phyloP scores from a whole-genome alignment of 2,888 invertebrate genomes.

The Glyphotaelius pellucidus region DNA sequence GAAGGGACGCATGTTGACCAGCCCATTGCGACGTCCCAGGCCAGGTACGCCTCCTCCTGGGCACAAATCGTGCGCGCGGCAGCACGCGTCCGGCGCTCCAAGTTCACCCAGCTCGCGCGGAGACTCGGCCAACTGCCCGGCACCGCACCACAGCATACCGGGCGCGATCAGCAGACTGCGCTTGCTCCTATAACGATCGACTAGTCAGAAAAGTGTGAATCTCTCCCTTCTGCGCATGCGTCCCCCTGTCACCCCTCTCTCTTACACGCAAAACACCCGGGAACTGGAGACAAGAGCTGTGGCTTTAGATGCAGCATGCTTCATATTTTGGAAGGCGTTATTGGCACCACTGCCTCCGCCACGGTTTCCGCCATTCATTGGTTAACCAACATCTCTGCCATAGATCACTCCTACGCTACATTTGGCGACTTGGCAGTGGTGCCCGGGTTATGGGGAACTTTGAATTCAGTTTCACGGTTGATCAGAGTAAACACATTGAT shows the following conservation, averaged over 20 bases:
- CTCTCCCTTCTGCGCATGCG: neutral
- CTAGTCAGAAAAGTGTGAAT: neutral
- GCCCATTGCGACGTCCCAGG: slow-evolving; percentile 78
- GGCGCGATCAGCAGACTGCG: slow-evolving; percentile 80
- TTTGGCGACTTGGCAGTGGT: too few relatives aligned
- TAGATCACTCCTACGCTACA: too few relatives aligned
- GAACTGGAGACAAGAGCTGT: neutral
- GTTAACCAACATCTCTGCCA: too few relatives aligned
- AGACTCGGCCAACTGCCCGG: slow-evolving; percentile 77
- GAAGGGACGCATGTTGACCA: slow-evolving; percentile 84
- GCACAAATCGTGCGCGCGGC: slow-evolving; percentile 86
- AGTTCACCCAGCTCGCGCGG: slow-evolving; percentile 81
- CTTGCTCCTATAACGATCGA: slow-evolving; percentile 69
- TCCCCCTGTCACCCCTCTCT: neutral
- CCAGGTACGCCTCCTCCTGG: slow-evolving; percentile 80
- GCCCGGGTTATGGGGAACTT: too few relatives aligned
- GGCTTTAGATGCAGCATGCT: neutral
- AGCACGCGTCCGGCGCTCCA: slow-evolving; percentile 80
- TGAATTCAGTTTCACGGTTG: too few relatives aligned
- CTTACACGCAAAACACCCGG: neutral
- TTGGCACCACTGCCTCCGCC: too few relatives aligned
- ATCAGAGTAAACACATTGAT: too few relatives aligned
- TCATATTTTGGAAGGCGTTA: too few relatives aligned
- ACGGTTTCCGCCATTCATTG: too few relatives aligned
- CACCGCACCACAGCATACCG: slow-evolving; percentile 87